Evolutionary conservation across 2,797 vertebrate genomes (phyloP).

Genomic region (Squalus acanthias): DNA sequence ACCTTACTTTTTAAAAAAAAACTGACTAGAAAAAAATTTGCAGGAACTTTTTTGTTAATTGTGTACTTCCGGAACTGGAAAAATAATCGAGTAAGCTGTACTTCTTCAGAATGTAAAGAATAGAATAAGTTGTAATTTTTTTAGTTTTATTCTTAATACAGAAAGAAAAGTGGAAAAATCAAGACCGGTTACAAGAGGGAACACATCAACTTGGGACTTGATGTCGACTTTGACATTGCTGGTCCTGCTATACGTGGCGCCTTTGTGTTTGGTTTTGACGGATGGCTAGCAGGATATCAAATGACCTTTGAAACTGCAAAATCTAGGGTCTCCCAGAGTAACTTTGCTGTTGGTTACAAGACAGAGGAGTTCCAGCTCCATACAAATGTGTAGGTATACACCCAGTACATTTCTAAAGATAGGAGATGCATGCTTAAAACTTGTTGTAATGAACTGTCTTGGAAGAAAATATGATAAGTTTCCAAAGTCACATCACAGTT

Average conservation of each 20-base stretch:
- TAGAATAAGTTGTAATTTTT: neutral
- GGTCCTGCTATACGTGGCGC: conserved; percentile 83
- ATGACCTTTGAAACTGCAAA: conserved; percentile 87
- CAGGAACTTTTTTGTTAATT: neutral
- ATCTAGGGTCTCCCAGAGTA: conserved; percentile 90
- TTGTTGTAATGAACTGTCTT: neutral
- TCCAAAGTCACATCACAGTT: neutral
- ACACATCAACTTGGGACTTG: conserved; percentile 86
- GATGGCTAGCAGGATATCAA: conserved; percentile 95
- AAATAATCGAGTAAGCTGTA: neutral
- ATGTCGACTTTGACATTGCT: conserved; percentile 90
- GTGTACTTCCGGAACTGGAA: neutral
- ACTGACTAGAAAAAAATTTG: neutral
- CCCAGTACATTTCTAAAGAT: neutral
- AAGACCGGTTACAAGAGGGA: conserved; percentile 86
- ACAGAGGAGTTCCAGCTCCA: conserved; percentile 96
- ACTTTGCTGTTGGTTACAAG: conserved; percentile 94
- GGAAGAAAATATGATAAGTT: neutral
- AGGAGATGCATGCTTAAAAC: neutral
- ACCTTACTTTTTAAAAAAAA: neutral
- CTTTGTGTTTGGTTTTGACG: conserved; percentile 82
- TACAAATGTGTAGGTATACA: conserved; percentile 83
- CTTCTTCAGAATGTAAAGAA: neutral
- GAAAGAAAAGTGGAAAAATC: conserved; percentile 92
- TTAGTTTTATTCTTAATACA: conserved; percentile 45